Conservation (phyloP, 2,113 vertebrate genomes). For the Furnarius figulus region DNA sequence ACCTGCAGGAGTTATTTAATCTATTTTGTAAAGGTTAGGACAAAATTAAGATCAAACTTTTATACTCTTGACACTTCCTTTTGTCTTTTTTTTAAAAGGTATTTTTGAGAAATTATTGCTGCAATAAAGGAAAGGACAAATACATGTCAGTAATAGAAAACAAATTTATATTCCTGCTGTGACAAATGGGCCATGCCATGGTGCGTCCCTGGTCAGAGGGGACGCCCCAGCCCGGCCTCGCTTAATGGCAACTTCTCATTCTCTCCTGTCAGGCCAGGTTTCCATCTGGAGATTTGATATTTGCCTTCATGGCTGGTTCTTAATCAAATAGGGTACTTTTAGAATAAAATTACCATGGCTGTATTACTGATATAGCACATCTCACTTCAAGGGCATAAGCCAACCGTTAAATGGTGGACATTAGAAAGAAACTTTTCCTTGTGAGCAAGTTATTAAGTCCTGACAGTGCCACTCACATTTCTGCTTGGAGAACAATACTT, state of each 20-base stretch:
- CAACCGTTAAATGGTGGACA: constrained; percentile 23
- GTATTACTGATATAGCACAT: background rate
- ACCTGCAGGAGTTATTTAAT: constrained; percentile 10
- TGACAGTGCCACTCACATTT: fast-evolving
- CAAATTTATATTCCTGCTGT: constrained; percentile 23
- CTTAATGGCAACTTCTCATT: constrained; percentile 10
- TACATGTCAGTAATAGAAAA: constrained; percentile 33
- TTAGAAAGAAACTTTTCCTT: constrained; percentile 25
- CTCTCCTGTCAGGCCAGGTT: background rate
- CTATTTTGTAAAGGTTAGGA: constrained; percentile 52
- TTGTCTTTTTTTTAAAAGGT: background rate
- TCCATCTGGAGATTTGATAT: constrained; percentile 44
- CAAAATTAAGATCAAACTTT: constrained; percentile 47
- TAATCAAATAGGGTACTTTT: constrained; percentile 54
- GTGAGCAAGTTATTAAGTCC: background rate
- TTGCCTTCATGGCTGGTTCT: constrained; percentile 39
- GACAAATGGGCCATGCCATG: background rate
- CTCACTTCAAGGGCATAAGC: constrained; percentile 49
- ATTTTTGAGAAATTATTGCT: constrained; percentile 44
- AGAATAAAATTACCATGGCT: background rate
- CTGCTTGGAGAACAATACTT: background rate
- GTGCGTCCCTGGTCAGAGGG: background rate
- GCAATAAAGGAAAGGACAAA: constrained; percentile 56
- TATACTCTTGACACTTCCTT: background rate
- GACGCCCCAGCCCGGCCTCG: fast-evolving